Evolutionary conservation across 1,140 invertebrate genomes (phyloP).

Genomic region (Psilanteris sp.): DNA sequence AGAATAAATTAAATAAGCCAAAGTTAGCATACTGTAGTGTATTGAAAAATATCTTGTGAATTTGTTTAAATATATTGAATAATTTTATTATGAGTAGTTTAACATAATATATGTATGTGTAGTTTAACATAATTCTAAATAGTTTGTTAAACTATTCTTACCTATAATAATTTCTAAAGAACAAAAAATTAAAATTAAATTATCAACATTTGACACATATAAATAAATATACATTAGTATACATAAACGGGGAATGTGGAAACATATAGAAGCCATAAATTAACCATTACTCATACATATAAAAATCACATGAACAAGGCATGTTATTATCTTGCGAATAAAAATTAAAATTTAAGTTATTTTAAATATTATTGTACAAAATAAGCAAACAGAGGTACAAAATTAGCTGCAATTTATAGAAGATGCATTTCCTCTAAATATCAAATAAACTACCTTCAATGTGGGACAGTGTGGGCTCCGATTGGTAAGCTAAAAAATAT

Average conservation of each 20-base stretch:
- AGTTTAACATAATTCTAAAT: too few relatives aligned
- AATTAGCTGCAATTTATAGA: conserved; percentile 66
- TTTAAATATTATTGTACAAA: conserved; percentile 10
- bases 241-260: not conserved
- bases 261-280: conserved; percentile 6
- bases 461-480: conserved; percentile 77
- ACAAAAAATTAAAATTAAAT: conserved; percentile 4
- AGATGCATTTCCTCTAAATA: conserved; percentile 73
- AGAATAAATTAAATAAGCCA: too few relatives aligned
- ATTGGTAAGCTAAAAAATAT: conserved; percentile 78
- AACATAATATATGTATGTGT: too few relatives aligned
- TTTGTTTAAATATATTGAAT: too few relatives aligned
- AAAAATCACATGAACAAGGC: conserved; percentile 5
- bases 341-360: conserved; percentile 2
- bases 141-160: too few relatives aligned
- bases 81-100: too few relatives aligned
- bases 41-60: too few relatives aligned
- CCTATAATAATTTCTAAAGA: too few relatives aligned
- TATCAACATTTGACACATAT: too few relatives aligned
- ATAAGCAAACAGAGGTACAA: conserved; percentile 72
- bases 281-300: not conserved
- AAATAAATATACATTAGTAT: not conserved
- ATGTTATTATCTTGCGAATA: not conserved
- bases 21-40: too few relatives aligned
- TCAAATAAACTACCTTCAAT: conserved; percentile 74